Base-by-base conservation (phyloP, 2,113 vertebrate genomes). In the Scomber scombrus region DNA sequence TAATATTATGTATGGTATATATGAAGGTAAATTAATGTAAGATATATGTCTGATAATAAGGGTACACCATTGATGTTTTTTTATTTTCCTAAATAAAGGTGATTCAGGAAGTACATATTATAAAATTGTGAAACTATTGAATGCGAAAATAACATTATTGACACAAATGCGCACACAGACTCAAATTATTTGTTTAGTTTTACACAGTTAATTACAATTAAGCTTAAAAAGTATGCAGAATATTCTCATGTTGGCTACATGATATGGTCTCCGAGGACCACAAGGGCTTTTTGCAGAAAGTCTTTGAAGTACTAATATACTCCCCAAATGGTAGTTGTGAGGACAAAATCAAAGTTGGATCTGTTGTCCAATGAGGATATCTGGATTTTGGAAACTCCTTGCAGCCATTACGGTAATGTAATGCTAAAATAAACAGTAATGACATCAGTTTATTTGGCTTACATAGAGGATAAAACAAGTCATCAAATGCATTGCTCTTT, bases 61-160 rank as follows among this genome's bases (percentile, higher is more conserved):
- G 66, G 70, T 81, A 75, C 66, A 75, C 34, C 54, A 52, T 56
- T 89, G 75, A 90, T 92, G 74, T 80, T 85, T 75, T 75, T 85
- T 89, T 86, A 85, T 92, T 91, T 92, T 87, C 68, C 71, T 89
- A 91, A 91, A 93, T 90, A 93, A 93, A 92, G 69, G 75, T 84
- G 78, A 88, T 87, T 72, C 75, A 85, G 84, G 80, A 93, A 92
- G 85, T 91, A 90, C 63, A 77, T 75, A 56, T 45, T 55, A 50
- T 40, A 88, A 60, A 51, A 51, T 61, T 90, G 86, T 90, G 61
- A 75, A 69, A 55, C 50, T 63, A 71, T 65, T 84, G 50, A 71
- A 63, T 82, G 13, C 18, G 2, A 72, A 0, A 66, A 18, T 18
- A 65, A 26, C n/a, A 49, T 70, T 19, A 46, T 23, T 54, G 3